Percentiles rank a stretch among this genome's conserved stretches.
phyloP scores from a whole-genome alignment of 2,797 vertebrate genomes.

The Epinephelus malabaricus region DNA sequence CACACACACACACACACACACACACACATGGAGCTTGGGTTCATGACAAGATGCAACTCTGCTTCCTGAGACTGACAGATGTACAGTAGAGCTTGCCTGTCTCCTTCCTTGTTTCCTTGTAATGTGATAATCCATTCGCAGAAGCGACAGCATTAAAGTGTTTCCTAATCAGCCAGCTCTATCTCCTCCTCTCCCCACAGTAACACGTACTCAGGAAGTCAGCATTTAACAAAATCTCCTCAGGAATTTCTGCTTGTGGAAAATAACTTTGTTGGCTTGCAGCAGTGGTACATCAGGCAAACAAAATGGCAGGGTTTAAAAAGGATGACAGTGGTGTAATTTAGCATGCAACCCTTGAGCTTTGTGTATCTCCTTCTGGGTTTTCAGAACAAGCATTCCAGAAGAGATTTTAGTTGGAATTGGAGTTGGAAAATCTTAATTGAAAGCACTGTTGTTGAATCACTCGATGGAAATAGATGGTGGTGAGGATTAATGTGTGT shows the following conservation, averaged over 20 bases:
- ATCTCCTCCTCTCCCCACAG: conserved; percentile 7
- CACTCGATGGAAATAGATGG: neutral
- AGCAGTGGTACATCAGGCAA: neutral
- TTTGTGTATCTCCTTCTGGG: conserved; percentile 8
- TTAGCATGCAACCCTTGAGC: neutral
- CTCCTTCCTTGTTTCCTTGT: conserved; percentile 20
- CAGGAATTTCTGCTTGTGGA: neutral
- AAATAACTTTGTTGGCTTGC: conserved; percentile 9
- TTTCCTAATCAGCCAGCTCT: conserved; percentile 26
- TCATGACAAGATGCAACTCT: conserved; percentile 1
- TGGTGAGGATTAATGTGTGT: conserved; percentile 16
- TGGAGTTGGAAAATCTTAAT: neutral
- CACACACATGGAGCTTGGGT: too few species aligned
- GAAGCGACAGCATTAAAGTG: conserved; percentile 41
- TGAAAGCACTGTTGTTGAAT: conserved; percentile 17
- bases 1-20: too few species aligned
- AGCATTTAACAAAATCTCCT: conserved; percentile 15
- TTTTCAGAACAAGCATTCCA: conserved; percentile 5
- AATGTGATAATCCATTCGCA: conserved; percentile 55
- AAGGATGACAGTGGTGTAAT: neutral
- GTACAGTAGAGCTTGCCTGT: neutral
- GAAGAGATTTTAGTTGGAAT: conserved; percentile 18
- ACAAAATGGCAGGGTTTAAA: neutral
- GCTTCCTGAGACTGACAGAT: conserved; percentile 24
- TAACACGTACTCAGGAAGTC: conserved; percentile 30